A percentile compares a stretch with the other conserved stretches of the same genome.
phyloP scores from a whole-genome alignment of 2,888 invertebrate species.

The Strigamia maritima region DNA sequence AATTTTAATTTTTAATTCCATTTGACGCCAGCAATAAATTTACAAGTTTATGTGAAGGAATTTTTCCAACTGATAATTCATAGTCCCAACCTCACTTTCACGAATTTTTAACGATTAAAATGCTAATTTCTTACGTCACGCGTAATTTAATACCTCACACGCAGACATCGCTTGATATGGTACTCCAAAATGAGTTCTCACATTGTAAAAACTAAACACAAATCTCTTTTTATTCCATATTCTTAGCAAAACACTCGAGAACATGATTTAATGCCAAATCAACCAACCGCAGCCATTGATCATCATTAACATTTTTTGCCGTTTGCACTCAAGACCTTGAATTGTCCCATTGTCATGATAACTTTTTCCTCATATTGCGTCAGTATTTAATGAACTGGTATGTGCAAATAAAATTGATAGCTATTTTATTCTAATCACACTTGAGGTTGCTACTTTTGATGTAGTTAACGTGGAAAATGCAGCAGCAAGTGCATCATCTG shows the following conservation, averaged over 20 bases:
- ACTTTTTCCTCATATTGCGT: slow-evolving; percentile 15
- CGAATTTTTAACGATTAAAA: no score
- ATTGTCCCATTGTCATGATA: background rate
- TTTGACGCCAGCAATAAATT: no score
- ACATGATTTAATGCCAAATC: background rate
- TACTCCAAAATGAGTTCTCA: no score
- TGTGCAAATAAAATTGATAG: slow-evolving; percentile 25
- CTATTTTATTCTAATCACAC: background rate
- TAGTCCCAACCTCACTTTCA: no score
- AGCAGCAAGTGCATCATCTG: background rate
- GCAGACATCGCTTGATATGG: no score
- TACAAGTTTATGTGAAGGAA: no score
- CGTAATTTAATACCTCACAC: no score
- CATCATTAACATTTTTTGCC: background rate
- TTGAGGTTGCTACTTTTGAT: background rate
- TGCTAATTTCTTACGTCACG: no score
- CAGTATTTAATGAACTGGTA: background rate
- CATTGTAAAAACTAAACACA: no score
- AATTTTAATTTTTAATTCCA: no score
- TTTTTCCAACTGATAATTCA: no score
- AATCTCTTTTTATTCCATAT: no score
- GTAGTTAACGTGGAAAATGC: background rate
- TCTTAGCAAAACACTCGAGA: background rate
- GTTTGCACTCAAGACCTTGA: background rate
- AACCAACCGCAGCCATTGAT: background rate